These are phyloP conservation scores for Lagopus muta DNA, from an alignment of 2,113 vertebrate genomes.

Conservation along the genomic window DNA sequence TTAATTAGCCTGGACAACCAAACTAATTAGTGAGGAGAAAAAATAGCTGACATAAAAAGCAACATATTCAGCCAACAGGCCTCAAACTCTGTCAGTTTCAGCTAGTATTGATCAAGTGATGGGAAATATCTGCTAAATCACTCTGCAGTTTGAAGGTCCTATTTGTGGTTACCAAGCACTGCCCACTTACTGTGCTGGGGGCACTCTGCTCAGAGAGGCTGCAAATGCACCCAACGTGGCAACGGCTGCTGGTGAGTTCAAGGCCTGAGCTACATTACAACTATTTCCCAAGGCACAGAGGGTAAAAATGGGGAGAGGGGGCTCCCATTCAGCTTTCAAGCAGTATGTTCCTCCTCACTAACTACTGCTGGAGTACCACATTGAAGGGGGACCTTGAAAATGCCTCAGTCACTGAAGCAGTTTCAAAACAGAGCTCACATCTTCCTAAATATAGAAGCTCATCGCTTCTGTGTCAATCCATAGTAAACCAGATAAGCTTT, in stretches of 20 bases:
- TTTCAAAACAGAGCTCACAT: background rate
- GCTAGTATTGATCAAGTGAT: background rate
- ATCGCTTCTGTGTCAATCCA: background rate
- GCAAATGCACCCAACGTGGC: accelerated
- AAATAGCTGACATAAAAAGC: background rate
- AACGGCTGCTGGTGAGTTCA: accelerated
- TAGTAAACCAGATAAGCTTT: background rate
- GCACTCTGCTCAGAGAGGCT: background rate
- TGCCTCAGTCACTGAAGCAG: background rate
- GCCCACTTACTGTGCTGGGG: no score
- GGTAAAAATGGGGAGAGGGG: background rate
- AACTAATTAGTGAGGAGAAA: background rate
- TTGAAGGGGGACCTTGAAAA: background rate
- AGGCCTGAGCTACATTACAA: background rate
- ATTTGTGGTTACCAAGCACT: background rate
- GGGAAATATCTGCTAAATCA: background rate
- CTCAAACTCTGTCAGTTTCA: background rate
- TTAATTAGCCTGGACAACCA: background rate
- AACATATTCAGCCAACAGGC: background rate
- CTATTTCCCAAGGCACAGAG: background rate
- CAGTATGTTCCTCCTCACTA: background rate
- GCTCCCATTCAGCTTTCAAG: background rate
- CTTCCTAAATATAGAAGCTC: background rate
- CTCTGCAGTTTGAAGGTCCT: accelerated
- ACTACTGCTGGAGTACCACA: background rate